These are phyloP conservation scores for Gymnarchus niloticus DNA, from an alignment of 2,113 vertebrate genomes.

Conservation along the genomic window DNA sequence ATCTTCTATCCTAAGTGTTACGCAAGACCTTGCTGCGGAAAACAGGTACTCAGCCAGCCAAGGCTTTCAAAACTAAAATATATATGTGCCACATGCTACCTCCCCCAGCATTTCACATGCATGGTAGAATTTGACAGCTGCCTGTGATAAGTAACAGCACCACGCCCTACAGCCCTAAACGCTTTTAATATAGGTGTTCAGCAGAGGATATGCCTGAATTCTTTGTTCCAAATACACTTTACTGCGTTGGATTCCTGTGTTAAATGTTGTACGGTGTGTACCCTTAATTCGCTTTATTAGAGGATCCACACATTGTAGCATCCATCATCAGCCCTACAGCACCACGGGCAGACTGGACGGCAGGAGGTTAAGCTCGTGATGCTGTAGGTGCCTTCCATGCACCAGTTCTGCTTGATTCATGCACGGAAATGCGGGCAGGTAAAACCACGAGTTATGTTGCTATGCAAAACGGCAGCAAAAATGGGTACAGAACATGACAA, in stretches of 20 bases:
- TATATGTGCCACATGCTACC: neutral
- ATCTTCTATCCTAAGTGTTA: neutral
- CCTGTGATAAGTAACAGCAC: no score
- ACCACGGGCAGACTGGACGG: no score
- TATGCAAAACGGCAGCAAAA: neutral
- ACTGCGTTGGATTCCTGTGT: neutral
- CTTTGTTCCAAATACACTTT: neutral
- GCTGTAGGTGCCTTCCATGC: neutral
- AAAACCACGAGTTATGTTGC: neutral
- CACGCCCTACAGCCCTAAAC: no score
- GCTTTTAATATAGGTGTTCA: neutral
- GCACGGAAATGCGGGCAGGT: neutral
- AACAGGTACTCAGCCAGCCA: neutral
- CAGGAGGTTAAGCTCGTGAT: no score
- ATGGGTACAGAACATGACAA: neutral
- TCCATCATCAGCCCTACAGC: no score
- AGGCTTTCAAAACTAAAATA: neutral
- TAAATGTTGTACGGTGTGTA: neutral
- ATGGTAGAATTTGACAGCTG: neutral
- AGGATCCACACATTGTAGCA: slow-evolving; percentile 3
- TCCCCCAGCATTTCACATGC: neutral
- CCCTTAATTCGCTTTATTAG: neutral
- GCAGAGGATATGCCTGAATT: neutral
- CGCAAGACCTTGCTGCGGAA: slow-evolving; percentile 1
- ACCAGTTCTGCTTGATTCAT: neutral